Percentiles rank a stretch among this genome's conserved stretches.
These are phyloP conservation scores for Amyelois transitella DNA, from an alignment of 1,140 invertebrate species.

Conservation along the genomic window DNA sequence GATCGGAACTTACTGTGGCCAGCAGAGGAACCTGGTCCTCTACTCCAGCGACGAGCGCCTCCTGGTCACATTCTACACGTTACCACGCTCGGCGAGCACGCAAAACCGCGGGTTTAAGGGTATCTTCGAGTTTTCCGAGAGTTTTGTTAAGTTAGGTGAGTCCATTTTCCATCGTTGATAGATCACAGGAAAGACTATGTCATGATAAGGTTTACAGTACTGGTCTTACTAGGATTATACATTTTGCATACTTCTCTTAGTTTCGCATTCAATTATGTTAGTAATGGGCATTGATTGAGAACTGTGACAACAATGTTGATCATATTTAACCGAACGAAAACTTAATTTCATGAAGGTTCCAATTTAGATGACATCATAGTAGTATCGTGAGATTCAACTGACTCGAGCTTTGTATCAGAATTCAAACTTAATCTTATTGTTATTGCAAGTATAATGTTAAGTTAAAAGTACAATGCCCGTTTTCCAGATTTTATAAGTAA, in stretches of 20 bases:
- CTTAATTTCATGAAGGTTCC: too few species aligned
- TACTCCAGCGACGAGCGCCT: conserved; percentile 94
- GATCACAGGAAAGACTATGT: background rate
- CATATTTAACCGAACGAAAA: too few species aligned
- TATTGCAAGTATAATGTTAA: too few species aligned
- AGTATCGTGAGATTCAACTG: too few species aligned
- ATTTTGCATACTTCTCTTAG: too few species aligned
- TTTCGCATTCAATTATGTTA: too few species aligned
- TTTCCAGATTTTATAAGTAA: conserved; percentile 93
- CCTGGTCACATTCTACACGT: conserved; percentile 91
- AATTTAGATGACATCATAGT: too few species aligned
- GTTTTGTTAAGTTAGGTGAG: conserved; percentile 95
- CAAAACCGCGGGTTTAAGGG: conserved; percentile 97
- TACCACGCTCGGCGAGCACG: conserved; percentile 90
- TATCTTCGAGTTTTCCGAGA: conserved; percentile 96
- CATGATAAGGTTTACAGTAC: background rate
- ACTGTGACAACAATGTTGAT: too few species aligned
- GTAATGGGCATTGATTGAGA: too few species aligned
- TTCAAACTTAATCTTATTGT: too few species aligned
- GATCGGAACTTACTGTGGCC: conserved; percentile 98
- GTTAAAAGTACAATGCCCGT: background rate
- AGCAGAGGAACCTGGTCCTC: conserved; percentile 95
- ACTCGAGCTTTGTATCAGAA: too few species aligned
- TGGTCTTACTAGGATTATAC: too few species aligned
- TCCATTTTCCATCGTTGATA: background rate